These are phyloP conservation scores for Coranthus polyacanthus DNA, from an alignment of 2,797 vertebrate species.

Conservation along the genomic window DNA sequence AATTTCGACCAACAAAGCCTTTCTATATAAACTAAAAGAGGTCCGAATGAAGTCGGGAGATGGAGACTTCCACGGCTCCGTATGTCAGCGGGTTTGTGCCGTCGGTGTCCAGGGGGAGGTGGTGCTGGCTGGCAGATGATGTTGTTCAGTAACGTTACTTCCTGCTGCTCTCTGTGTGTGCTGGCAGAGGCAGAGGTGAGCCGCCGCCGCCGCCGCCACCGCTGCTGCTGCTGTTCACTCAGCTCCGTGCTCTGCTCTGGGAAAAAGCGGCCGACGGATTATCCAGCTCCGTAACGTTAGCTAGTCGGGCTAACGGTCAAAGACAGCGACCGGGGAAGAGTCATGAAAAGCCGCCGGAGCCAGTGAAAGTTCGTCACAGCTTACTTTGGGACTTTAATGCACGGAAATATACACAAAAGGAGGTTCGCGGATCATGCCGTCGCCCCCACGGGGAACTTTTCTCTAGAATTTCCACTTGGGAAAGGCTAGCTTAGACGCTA, in stretches of 20 bases:
- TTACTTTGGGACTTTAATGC: slow-evolving; percentile 51
- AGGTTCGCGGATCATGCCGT: slow-evolving; percentile 67
- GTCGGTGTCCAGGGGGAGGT: slow-evolving; percentile 63
- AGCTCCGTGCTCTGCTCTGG: slow-evolving; percentile 43
- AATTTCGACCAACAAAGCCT: too few species aligned
- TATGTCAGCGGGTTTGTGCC: neutral
- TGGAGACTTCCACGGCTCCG: too few species aligned
- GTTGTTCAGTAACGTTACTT: slow-evolving; percentile 43
- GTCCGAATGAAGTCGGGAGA: too few species aligned
- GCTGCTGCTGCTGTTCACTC: slow-evolving; percentile 39
- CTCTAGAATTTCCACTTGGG: slow-evolving; percentile 57
- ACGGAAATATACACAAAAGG: slow-evolving; percentile 17
- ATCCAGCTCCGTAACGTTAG: slow-evolving; percentile 68
- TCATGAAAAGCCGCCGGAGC: slow-evolving; percentile 58
- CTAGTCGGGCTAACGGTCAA: slow-evolving; percentile 67
- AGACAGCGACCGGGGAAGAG: slow-evolving; percentile 26
- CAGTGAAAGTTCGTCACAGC: slow-evolving; percentile 60
- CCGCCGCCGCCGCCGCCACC: slow-evolving; percentile 10
- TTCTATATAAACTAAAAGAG: too few species aligned
- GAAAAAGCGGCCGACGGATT: slow-evolving; percentile 64
- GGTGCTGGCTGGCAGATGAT: slow-evolving; percentile 56
- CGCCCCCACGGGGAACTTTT: slow-evolving; percentile 56
- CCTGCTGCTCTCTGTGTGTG: slow-evolving; percentile 39
- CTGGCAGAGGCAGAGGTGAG: slow-evolving; percentile 59
- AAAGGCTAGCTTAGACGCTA: slow-evolving; percentile 71